phyloP scores from a whole-genome alignment of 1,140 invertebrate genomes.

The Aphelinus certus region DNA sequence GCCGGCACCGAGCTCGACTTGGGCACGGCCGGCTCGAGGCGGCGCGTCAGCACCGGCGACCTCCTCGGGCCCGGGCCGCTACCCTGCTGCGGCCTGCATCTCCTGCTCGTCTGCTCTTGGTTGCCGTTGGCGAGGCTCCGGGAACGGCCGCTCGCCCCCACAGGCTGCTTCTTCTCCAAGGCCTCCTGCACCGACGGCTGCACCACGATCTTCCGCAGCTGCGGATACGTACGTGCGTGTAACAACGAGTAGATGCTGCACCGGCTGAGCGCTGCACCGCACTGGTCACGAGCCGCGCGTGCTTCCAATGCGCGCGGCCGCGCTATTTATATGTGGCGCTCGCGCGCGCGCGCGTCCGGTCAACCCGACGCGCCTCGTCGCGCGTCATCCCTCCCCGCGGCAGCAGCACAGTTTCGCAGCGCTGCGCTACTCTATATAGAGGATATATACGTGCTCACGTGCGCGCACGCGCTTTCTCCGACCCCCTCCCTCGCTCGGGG shows the following conservation, averaged over 20 bases:
- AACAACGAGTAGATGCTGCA: no score
- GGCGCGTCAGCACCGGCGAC: slow-evolving; percentile 17
- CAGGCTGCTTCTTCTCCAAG: neutral
- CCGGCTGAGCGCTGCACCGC: slow-evolving; percentile 33
- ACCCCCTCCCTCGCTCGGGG: no score
- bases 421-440: no score
- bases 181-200: neutral
- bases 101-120: neutral
- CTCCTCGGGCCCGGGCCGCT: slow-evolving; percentile 7
- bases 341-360: slow-evolving; percentile 44
- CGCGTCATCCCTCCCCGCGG: neutral
- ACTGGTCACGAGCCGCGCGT: slow-evolving; percentile 51
- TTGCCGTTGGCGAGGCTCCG: neutral
- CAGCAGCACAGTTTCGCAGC: neutral
- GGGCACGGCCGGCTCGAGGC: slow-evolving; percentile 23
- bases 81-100: slow-evolving; percentile 12
- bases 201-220: slow-evolving; percentile 34
- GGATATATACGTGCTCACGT: no score
- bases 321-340: slow-evolving; percentile 59
- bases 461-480: no score
- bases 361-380: slow-evolving; percentile 11
- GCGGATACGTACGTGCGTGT: neutral
- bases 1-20: slow-evolving; percentile 54
- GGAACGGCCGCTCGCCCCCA: neutral
- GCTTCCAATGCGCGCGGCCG: slow-evolving; percentile 46